Base-by-base conservation (phyloP, 2,888 invertebrate species). In the Drosophila antonietae region DNA sequence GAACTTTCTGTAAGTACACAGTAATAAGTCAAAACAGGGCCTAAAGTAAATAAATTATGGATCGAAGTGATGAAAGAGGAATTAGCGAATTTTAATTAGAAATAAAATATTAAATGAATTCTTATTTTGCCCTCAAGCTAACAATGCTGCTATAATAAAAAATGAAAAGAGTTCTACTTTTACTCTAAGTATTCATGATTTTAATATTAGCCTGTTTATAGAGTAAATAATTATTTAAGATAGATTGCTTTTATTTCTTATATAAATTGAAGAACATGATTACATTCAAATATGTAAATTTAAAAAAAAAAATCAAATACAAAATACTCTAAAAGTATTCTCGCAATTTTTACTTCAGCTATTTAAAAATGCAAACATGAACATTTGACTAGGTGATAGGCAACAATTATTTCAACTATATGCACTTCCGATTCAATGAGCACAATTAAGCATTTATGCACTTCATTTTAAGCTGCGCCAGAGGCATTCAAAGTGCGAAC, bases 361-460 rank as follows among this genome's bases (percentile, higher is more conserved):
- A 4, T 2, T 0, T 1, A 35, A 12, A 12, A 23, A 33, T n/a
- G 28, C 5, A 28, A 6, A 1, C 5, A 6, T 4, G 33, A 43
- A 6, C 5, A 15, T 5, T 37, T 23, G 37, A 9, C 20, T 35
- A 18, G 33, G 14, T 14, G 3, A 20, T 37, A 20, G 8, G 4
- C 23, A 35, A 23, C 39, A 63, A 75, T 59, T 56, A 70, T 10
- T 47, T 52, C 20, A 59, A 67, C 47, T 41, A 53, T 28, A 57
- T 57, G 63, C 59, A 69, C 37, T 73, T 76, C 37, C 78, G 33
- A 39, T 68, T 65, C 65, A 69, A 59, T 78, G 52, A 73, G 62
- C 70, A 65, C 77, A 81, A 81, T 84, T 83, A 75, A 69, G 56
- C 68, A 79, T 70, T 83, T 74, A 70, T 83, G 72, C 67, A 81